Conservation (phyloP, 2,113 vertebrate genomes). For the Macrotis lagotis region DNA sequence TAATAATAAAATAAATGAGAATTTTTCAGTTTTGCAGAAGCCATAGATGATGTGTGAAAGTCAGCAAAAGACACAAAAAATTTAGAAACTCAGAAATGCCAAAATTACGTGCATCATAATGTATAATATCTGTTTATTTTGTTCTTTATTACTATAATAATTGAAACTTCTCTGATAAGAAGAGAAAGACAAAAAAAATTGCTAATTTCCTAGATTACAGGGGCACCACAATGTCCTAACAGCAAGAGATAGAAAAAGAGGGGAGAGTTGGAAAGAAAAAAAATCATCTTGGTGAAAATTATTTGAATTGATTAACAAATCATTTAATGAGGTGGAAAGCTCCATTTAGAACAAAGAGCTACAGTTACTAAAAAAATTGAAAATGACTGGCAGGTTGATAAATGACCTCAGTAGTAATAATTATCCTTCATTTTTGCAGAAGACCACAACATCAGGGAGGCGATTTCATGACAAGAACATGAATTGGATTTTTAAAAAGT, state of each 20-base stretch:
- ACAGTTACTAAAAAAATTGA: neutral
- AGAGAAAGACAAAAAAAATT: neutral
- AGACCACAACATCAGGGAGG: too few species aligned
- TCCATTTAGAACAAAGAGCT: neutral
- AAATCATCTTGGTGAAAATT: neutral
- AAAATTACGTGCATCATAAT: too few species aligned
- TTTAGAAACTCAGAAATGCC: too few species aligned
- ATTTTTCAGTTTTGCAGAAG: too few species aligned
- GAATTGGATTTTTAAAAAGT: too few species aligned
- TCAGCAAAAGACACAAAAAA: too few species aligned
- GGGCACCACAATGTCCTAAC: too few species aligned
- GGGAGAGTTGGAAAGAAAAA: neutral
- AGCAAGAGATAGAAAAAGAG: too few species aligned
- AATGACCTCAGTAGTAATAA: neutral
- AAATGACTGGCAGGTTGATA: neutral
- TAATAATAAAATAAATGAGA: too few species aligned
- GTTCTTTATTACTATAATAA: neutral
- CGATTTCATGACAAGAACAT: too few species aligned
- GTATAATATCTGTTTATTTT: neutral
- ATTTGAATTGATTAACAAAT: neutral
- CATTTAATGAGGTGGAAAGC: neutral
- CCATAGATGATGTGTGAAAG: too few species aligned
- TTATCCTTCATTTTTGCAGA: too few species aligned
- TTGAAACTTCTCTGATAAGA: neutral
- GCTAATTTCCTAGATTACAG: neutral